Evolutionary conservation across 37 sponge, comb jelly and placozoan genomes (phyloP).

Genomic region (Halisarca cf. caerulea): DNA sequence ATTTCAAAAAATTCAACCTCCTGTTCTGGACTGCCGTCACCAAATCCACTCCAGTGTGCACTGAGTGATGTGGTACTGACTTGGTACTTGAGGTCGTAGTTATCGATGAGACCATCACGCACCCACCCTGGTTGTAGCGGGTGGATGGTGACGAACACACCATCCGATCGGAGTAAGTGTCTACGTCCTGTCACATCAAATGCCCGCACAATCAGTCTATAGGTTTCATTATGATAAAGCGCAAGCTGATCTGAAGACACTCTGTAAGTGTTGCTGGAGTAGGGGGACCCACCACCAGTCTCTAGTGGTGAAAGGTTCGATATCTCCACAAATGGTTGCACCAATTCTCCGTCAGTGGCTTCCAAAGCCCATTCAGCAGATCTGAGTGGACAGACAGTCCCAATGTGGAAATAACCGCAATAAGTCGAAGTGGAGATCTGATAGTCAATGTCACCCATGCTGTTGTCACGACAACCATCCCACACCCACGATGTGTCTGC

Average conservation of each 20-base stretch:
- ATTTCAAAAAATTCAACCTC: constrained; percentile 69
- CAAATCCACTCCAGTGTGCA: constrained; percentile 71
- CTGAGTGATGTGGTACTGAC: constrained; percentile 43
- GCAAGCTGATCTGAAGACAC: constrained; percentile 51
- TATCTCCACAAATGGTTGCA: constrained; percentile 31
- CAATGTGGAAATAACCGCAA: constrained; percentile 28
- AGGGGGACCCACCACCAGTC: not conserved
- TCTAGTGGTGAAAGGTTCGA: not conserved
- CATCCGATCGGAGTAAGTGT: constrained; percentile 53
- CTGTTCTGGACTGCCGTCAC: constrained; percentile 65
- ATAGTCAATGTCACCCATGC: constrained; percentile 50
- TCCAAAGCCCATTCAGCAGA: constrained; percentile 60
- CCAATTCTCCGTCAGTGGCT: constrained; percentile 54
- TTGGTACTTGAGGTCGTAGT: constrained; percentile 80
- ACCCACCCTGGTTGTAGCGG: constrained; percentile 61
- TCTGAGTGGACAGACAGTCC: constrained; percentile 59
- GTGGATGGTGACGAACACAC: constrained; percentile 45
- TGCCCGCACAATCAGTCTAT: constrained; percentile 65
- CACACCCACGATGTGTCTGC: constrained; percentile 40
- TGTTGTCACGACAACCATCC: constrained; percentile 49
- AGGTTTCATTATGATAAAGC: constrained; percentile 63
- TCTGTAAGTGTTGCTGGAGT: constrained; percentile 30
- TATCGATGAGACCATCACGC: constrained; percentile 59
- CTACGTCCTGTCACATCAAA: constrained; percentile 51
- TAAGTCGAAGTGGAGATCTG: constrained; percentile 55